Conservation (phyloP, 2,113 vertebrate genomes). For the Megaceryle maxima region DNA sequence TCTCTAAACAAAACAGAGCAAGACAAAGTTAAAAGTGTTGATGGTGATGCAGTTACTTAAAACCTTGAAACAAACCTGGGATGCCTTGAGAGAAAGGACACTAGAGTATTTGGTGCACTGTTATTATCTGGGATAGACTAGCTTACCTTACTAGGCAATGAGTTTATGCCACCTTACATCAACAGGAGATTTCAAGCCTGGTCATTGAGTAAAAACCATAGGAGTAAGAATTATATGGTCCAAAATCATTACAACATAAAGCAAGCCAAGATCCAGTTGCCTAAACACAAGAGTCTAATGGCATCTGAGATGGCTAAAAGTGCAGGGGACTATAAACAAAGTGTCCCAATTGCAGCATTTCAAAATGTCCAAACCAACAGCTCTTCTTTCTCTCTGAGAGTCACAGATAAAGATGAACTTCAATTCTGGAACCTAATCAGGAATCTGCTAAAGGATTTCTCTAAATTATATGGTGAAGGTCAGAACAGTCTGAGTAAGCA, state of each 20-base stretch:
- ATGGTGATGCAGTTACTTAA: neutral
- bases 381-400: neutral
- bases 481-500: neutral
- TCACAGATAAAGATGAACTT: neutral
- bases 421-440: neutral
- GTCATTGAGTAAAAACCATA: neutral
- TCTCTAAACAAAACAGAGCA: neutral
- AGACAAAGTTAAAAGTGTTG: neutral
- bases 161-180: neutral
- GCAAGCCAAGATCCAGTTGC: neutral
- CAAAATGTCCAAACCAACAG: rapidly evolving
- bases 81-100: neutral
- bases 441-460: neutral
- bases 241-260: neutral
- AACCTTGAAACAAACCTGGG: neutral
- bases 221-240: neutral
- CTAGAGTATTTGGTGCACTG: neutral
- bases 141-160: neutral
- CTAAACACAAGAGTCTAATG: neutral
- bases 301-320: neutral
- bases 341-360: neutral
- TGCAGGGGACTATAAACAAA: neutral
- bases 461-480: neutral
- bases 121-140: neutral
- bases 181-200: neutral